phyloP scores from a whole-genome alignment of 2,797 vertebrate species.

The Gouania willdenowi region DNA sequence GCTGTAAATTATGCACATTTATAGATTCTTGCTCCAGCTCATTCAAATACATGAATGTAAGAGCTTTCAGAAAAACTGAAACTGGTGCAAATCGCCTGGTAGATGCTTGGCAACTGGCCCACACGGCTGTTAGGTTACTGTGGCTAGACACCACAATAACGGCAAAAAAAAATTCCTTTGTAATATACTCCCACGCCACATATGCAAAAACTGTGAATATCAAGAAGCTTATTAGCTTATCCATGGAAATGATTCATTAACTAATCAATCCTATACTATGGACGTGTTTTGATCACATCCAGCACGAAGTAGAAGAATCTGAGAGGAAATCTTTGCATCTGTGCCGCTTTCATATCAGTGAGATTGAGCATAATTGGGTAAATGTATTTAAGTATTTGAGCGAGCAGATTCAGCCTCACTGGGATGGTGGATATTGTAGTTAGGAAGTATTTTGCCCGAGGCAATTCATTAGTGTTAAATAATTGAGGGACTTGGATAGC shows the following conservation, averaged over 20 bases:
- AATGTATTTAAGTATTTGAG: constrained; percentile 70
- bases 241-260: constrained; percentile 9
- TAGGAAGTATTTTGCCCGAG: constrained; percentile 54
- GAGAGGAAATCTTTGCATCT: constrained; percentile 10
- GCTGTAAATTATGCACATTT: constrained; percentile 34
- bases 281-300: constrained; percentile 5
- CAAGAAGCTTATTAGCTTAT: constrained; percentile 7
- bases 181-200: constrained; percentile 17
- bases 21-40: constrained; percentile 21
- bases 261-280: constrained; percentile 15
- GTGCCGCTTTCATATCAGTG: constrained; percentile 40
- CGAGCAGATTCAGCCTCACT: constrained; percentile 60
- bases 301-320: constrained; percentile 13
- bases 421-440: constrained; percentile 68
- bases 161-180: constrained; percentile 19
- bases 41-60: background rate
- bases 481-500: constrained; percentile 67
- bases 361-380: constrained; percentile 62
- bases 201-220: constrained; percentile 16
- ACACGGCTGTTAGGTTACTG: constrained; percentile 1
- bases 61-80: background rate
- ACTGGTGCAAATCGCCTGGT: constrained; percentile 9
- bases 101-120: constrained; percentile 25
- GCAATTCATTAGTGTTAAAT: constrained; percentile 76
- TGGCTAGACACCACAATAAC: constrained; percentile 6